Evolutionary conservation across 1,140 invertebrate species (phyloP), one percentile per base, ranked within the genome.

Genomic region (Hermetia illucens): DNA sequence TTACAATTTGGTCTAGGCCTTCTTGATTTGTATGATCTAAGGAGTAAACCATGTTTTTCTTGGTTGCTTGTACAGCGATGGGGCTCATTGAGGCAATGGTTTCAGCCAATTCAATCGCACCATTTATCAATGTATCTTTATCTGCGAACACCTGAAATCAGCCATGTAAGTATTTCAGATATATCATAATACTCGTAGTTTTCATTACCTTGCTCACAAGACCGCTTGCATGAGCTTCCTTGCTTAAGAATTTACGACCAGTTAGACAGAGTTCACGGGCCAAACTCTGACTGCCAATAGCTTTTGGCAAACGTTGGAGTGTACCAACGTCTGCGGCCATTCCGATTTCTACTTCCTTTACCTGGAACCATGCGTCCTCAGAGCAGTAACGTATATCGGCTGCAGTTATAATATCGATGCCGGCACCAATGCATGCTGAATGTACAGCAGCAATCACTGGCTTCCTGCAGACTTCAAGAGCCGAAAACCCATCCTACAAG

Each of bases 241-340:
- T 60, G 2, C 89, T 69, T 40, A 63, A 54, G 40, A 97, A 71
- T 56, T 86, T 90, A 32, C 92, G 65, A 1, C 73, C 88, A 2
- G 92, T 95, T 46, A 75, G 92, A 40, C 78, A 79, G 5, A 97
- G 64, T 59, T 98, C 94, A 29, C 89, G 69, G 0, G 75, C 79
- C 32, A 90, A 65, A 52, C 90, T 93, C 29, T 85, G 75, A 53
- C 76, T 94, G 6, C 90, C 90, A 32, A 95, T 70, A 2, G 91
- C 72, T 68, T 88, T 93, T n/a, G 91, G 92, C 21, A 98, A 62
- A 46, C 93, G 73, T 64, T 98, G 93, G 20, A 98, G 64, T 2
- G 82, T 80, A 18, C 94, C 94, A 24, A 98, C 80, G 70, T 98
- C 94, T 34, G 94, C 90, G 33, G 92, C 87, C 61, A 98, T 68